Base-by-base conservation (phyloP, 2,888 invertebrate genomes). In the Euzophera pinguis region DNA sequence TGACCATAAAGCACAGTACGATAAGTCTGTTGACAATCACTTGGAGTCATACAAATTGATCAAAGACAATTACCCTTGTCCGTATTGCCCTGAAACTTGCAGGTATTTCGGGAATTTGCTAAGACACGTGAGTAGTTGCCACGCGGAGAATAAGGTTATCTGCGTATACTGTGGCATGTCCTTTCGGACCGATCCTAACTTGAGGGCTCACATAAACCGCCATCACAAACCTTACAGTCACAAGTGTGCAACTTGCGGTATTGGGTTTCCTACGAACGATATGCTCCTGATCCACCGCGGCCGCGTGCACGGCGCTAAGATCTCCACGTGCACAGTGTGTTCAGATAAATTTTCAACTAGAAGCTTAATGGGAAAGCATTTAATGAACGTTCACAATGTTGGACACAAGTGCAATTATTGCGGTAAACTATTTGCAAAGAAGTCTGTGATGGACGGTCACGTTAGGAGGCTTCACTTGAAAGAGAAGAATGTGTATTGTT, bases 401-500 rank as follows among this genome's bases (percentile, higher is more conserved):
- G 88, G 89, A 0, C 76, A 83, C 37, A 78, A 77, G 47, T 87
- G 87, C 50, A 53, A 65, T 0, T 75, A 78, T 38, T 87, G 87
- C 39, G 74, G 71, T 0, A 78, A 75, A 49, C 48, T 78, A 1
- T 87, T 84, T 43, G 73, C 75, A 0, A 79, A 75, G 48, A 79
- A 85, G 57, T 84, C 84, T 0, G 71, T 72, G 27, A 78, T 84
- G 76, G 66, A 74, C 0, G 78, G 80, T 47, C 88, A 87, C 50
- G 61, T 85, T 0, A 67, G 79, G 42, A 67, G 83, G 9, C 67
- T 71, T 7, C 87, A 87, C 61, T 64, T 84, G 9, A 81, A 84
- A 53, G 87, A 87, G 59, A 85, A 79, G 53, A 86, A 83, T 52
- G 78, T 80, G 0, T 70, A 81, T 53, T 86, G 86, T 42, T 62